Conservation (phyloP, 2,797 vertebrate species). For the Coregonus ussuriensis region DNA sequence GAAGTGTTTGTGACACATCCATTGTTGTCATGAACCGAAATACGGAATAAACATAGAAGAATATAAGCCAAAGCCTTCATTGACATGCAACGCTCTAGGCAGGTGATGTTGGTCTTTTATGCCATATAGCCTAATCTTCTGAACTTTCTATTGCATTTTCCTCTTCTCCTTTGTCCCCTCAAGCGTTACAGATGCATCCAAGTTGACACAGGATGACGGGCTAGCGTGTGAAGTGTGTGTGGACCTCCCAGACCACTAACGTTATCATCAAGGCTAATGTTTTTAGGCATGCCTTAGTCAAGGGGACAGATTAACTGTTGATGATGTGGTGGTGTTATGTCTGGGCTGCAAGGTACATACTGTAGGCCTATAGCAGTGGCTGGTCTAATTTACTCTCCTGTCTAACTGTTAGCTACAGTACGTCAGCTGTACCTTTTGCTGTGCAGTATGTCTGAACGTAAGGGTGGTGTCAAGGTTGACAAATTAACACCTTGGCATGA, state of each 20-base stretch:
- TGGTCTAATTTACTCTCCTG: background rate
- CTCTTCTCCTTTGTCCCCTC: background rate
- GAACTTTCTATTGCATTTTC: background rate
- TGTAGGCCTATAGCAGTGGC: background rate
- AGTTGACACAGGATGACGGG: background rate
- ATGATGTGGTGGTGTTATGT: background rate
- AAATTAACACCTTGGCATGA: conserved; percentile 5
- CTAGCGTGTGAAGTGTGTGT: background rate
- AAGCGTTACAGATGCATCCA: background rate
- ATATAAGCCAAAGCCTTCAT: conserved; percentile 21
- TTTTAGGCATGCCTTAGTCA: too few relatives aligned
- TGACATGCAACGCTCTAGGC: conserved; percentile 20
- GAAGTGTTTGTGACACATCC: conserved; percentile 30
- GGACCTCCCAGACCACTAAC: conserved; percentile 1
- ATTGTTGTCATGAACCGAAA: conserved; percentile 28
- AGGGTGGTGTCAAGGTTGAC: conserved; percentile 12
- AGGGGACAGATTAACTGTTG: background rate
- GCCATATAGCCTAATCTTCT: background rate
- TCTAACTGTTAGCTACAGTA: background rate
- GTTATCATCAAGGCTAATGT: background rate
- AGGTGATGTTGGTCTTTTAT: conserved; percentile 20
- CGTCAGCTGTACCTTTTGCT: conserved; percentile 5
- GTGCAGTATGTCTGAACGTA: background rate
- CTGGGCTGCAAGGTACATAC: too few relatives aligned
- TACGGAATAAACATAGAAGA: conserved; percentile 36